Evolutionary conservation across 2,888 invertebrate genomes (phyloP), one percentile per base, ranked within the genome.

Genomic region (Platycnemis pennipes): DNA sequence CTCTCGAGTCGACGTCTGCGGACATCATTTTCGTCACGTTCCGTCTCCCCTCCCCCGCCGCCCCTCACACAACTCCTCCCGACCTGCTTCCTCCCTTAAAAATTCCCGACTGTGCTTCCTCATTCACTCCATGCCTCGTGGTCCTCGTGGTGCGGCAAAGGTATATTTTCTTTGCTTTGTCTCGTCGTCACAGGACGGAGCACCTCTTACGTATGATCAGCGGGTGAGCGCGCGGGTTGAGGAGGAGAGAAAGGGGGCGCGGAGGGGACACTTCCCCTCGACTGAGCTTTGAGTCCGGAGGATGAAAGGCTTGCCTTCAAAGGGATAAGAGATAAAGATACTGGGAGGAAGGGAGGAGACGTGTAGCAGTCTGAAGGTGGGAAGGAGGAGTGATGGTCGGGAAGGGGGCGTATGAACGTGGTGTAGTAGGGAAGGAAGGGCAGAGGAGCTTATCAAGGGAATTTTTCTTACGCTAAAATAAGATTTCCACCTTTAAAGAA

Each of bases 121-220:
- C 89, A 89, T 89, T 89, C 89, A 89, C 89, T 69, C 69, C 56
- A 63, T 46, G 87, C 87, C 46, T 44, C 53, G 37, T 56, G 56
- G 37, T 37, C 19, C 63, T 26, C 63, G 37, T 37, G 37, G 37
- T 37, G 37, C 77, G 37, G 37, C 77, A 77, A 77, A 77, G 77
- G 77, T 77, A 77, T 77, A 89, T 89, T 89, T 89, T 89, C 63
- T 91, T 91, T n/a, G 42, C 91, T 91, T 91, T 91, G 91, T 91
- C 91, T 63, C 91, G 42, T 63, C 91, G 42, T 91, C 53, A 45
- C 26, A 91, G 63, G 89, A 86, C 86, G 86, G 45, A 46, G 44
- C 53, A 89, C 56, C 89, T 89, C 89, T 63, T 89, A 89, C 42
- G 89, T 89, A 89, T 89, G 89, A 89, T 89, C 88, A 88, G 88